Evolutionary conservation across 2,888 invertebrate species (phyloP), one percentile per base, ranked within the genome.

Genomic region (Erebia epiphron): DNA sequence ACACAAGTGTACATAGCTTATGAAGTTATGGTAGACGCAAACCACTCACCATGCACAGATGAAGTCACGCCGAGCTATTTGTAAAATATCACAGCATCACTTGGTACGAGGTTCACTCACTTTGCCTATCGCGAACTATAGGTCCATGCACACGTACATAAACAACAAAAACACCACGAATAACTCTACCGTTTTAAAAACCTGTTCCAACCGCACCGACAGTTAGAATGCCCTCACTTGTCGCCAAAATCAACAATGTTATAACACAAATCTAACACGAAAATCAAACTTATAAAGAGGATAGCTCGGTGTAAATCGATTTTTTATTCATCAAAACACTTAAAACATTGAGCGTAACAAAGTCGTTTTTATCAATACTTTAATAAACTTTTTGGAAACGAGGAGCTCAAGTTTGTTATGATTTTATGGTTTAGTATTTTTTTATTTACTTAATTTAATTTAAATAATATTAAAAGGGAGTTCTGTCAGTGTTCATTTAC

Each of bases 131-230:
- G 73, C 66, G 71, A 73, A 71, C 69, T 73, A 68, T 69, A 62
- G 54, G 61, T 69, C 56, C 69, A 69, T 69, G 71, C 70, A 70
- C 57, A 49, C 49, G 46, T 68, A 73, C 69, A 88, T 84, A 86
- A 84, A 89, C 82, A 86, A 73, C 74, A 75, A 77, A 75, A 75
- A 76, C 74, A 74, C 85, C 85, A 89, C 87, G 88, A 88, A 87
- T 89, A 88, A 88, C 84, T 80, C 85, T 89, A 90, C 89, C 88
- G 90, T 82, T 82, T 79, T 80, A 75, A 81, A 85, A 92, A 91
- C 92, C 88, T 82, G 90, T 92, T 90, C 82, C 81, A 78, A 78
- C 77, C 75, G 76, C 81, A 84, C 81, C 80, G 80, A 80, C 82
- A 85, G 85, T 79, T 79, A 83, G 82, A 82, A 80, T 75, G 78